These are phyloP conservation scores for Azorinus chamasolen DNA, from an alignment of 2,888 invertebrate genomes.

Conservation along the genomic window DNA sequence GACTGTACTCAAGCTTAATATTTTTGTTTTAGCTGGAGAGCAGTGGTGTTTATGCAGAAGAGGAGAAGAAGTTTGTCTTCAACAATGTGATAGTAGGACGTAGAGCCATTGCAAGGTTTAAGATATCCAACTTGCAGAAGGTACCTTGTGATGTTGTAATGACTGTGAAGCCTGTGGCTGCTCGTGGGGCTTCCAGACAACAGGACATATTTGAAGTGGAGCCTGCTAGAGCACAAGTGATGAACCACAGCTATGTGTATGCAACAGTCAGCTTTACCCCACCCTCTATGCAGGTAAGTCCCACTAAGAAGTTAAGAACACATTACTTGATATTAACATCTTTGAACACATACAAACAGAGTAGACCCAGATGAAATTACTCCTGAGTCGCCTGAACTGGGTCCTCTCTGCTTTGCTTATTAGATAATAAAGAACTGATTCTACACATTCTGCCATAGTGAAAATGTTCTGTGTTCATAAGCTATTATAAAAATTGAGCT, in stretches of 20 bases:
- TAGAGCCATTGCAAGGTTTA: conserved; percentile 85
- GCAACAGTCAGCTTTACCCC: conserved; percentile 86
- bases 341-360: no score
- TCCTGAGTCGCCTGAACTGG: no score
- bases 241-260: conserved; percentile 85
- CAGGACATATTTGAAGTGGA: conserved; percentile 86
- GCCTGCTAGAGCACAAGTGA: conserved; percentile 83
- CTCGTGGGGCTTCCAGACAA: conserved; percentile 75
- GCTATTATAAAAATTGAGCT: no score
- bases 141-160: conserved; percentile 86
- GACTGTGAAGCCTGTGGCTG: conserved; percentile 78
- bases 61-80: conserved; percentile 86
- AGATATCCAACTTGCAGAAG: conserved; percentile 85
- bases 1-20: no score
- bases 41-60: conserved; percentile 86
- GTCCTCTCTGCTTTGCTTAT: no score
- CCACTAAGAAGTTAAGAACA: not conserved
- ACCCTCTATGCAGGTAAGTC: conserved; percentile 85
- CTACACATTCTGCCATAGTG: no score
- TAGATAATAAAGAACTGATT: no score
- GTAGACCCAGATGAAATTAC: no score
- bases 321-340: not conserved
- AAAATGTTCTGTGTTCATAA: no score
- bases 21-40: conserved; percentile 44
- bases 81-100: conserved; percentile 86